Evolutionary conservation across 2,113 vertebrate species (phyloP).

Genomic region (Taurulus bubalis): DNA sequence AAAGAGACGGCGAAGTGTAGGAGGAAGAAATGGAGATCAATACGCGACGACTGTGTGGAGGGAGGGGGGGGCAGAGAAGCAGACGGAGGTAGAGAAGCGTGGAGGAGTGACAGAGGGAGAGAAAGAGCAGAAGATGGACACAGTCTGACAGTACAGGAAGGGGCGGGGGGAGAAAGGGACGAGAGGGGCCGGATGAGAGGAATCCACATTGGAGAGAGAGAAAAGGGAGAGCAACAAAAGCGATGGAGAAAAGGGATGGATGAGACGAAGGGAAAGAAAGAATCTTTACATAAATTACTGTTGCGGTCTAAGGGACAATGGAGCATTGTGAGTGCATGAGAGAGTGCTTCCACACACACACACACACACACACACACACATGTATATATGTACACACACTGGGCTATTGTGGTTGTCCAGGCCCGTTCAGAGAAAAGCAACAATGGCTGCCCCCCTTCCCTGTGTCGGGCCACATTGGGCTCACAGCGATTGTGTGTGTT

Average conservation of each 20-base stretch:
- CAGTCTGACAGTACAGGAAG: constrained; percentile 57
- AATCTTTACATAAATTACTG: constrained; percentile 87
- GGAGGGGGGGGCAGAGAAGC: constrained; percentile 27
- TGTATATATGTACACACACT: constrained; percentile 53
- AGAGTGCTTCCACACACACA: constrained; percentile 40
- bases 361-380: constrained; percentile 59
- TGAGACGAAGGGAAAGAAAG: constrained; percentile 69
- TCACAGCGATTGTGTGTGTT: constrained; percentile 74
- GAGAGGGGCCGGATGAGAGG: constrained; percentile 47
- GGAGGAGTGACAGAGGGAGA: constrained; percentile 60
- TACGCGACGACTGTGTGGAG: constrained; percentile 44
- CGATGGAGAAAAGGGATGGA: constrained; percentile 59
- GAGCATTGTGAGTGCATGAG: constrained; percentile 80
- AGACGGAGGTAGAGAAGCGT: constrained; percentile 60
- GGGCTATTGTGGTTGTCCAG: constrained; percentile 72
- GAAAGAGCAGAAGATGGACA: constrained; percentile 64
- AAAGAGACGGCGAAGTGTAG: constrained; percentile 54
- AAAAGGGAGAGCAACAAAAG: constrained; percentile 70
- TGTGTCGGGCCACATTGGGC: constrained; percentile 61
- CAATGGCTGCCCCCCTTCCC: constrained; percentile 60
- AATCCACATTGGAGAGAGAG: constrained; percentile 56
- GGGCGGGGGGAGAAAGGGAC: constrained; percentile 14
- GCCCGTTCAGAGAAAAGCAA: constrained; percentile 75
- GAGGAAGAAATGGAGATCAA: constrained; percentile 67
- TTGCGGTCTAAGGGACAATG: constrained; percentile 78